Percentiles rank a stretch among this genome's conserved stretches.
phyloP scores from a whole-genome alignment of 2,113 vertebrate genomes.

The Vulpes ferrilata region DNA sequence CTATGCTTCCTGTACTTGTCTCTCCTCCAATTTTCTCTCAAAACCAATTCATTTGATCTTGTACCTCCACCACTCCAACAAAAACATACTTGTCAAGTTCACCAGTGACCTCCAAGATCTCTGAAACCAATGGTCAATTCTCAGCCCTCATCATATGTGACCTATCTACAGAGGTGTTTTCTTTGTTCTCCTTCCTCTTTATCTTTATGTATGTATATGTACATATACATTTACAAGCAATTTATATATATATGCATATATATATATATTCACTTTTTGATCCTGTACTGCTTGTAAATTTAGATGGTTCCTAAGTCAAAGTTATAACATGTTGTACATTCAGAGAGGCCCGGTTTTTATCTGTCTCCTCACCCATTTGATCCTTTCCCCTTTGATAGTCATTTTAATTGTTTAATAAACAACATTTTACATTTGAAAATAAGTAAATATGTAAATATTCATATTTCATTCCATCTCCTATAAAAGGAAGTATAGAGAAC shows the following conservation, averaged over 20 bases:
- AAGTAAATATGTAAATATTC: background rate
- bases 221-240: background rate
- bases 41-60: constrained; percentile 21
- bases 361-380: background rate
- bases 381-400: background rate
- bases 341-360: background rate
- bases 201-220: background rate
- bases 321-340: background rate
- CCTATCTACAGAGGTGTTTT: background rate
- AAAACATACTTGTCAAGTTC: background rate
- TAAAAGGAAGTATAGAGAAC: background rate
- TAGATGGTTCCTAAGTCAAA: background rate
- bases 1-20: background rate
- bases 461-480: background rate
- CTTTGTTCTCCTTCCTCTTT: background rate
- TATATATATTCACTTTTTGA: background rate
- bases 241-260: background rate
- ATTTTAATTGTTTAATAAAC: background rate
- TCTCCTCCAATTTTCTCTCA: constrained; percentile 1
- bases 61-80: background rate
- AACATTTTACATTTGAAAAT: background rate
- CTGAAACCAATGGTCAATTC: background rate
- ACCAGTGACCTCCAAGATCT: background rate
- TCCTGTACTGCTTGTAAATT: background rate
- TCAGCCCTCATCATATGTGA: background rate